These are phyloP conservation scores for Pristionchus fissidentatus DNA, from an alignment of 2,888 invertebrate species.

Conservation along the genomic window DNA sequence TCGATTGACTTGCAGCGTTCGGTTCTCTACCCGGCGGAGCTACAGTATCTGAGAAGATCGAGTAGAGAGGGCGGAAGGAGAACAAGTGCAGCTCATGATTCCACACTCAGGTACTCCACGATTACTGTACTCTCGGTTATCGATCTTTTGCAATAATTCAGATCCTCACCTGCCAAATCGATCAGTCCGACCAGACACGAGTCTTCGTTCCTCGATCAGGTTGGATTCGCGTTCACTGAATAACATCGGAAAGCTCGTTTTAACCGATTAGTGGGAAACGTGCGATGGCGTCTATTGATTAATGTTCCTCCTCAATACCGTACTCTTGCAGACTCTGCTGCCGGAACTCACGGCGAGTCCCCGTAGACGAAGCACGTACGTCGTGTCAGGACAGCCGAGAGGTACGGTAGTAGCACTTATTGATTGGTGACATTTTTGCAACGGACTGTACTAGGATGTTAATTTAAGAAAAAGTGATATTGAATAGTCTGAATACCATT, in stretches of 20 bases:
- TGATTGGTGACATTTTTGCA: background rate
- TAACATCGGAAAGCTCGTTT: too few relatives aligned
- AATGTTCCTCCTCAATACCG: background rate
- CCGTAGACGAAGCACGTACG: slow-evolving; percentile 22
- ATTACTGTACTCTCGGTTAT: background rate
- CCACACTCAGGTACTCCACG: background rate
- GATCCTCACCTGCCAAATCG: slow-evolving; percentile 1
- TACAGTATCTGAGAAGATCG: slow-evolving; percentile 27
- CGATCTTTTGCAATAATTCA: background rate
- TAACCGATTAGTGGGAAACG: too few relatives aligned
- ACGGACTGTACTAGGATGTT: background rate
- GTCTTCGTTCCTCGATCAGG: background rate
- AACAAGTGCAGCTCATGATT: background rate
- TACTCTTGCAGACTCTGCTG: background rate
- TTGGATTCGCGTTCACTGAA: background rate
- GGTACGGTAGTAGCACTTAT: background rate
- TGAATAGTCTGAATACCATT: background rate
- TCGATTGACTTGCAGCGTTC: slow-evolving; percentile 1
- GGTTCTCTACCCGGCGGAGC: slow-evolving; percentile 37
- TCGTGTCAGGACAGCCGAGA: background rate
- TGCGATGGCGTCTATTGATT: too few relatives aligned
- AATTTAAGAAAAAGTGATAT: background rate
- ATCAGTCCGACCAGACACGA: slow-evolving; percentile 12
- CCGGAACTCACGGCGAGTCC: slow-evolving; percentile 1
- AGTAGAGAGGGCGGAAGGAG: background rate